Evolutionary conservation across 2,113 vertebrate genomes (phyloP), one percentile per base, ranked within the genome.

Genomic region (Ifrita kowaldi): DNA sequence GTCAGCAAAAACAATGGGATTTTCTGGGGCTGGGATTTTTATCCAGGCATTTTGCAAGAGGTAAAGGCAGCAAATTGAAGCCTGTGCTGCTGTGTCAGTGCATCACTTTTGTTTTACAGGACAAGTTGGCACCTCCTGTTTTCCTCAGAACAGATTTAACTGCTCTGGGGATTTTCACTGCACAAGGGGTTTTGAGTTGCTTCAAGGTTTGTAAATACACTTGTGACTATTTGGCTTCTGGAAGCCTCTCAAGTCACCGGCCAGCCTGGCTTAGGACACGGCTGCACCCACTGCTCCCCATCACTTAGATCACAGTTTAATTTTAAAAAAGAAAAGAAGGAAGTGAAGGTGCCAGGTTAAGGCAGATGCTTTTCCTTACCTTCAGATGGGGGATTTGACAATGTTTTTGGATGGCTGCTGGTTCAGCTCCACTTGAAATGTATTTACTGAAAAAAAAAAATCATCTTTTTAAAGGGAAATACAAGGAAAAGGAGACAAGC

Each of bases 1-100:
- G 9, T 0, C 39, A 22, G 20, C 84, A 62, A 57, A 56, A 67
- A 12, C 0, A 1, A 28, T 8, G 4, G 18, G 8, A 63, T 53
- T 39, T 21, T 9, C 49, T 60, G 32, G 2, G 7, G 32, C 28
- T 4, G 1, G 7, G 10, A 16, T 33, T n/a, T 32, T 32, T 65
- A 37, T 20, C 37, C 62, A 65, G 41, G 44, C 12, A 33, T 50
- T 67, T n/a, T 64, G 42, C 56, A 76, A 3, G 1, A 10, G n/a
- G 13, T 7, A 44, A 71, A 35, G 6, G 27, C 17, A 68, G 27
- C 0, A 1, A 88, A 55, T 15, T 64, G 53, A 64, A 19, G 9
- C 9, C 19, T 56, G n/a, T 35, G 27, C 70, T 83, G 67, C 86
- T 71, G 35, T 21, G 79, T 21, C 56, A 55, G 9, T 13, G 42